Evolutionary conservation across 2,888 invertebrate genomes (phyloP).

Genomic region (Listrodromus nycthemerus): DNA sequence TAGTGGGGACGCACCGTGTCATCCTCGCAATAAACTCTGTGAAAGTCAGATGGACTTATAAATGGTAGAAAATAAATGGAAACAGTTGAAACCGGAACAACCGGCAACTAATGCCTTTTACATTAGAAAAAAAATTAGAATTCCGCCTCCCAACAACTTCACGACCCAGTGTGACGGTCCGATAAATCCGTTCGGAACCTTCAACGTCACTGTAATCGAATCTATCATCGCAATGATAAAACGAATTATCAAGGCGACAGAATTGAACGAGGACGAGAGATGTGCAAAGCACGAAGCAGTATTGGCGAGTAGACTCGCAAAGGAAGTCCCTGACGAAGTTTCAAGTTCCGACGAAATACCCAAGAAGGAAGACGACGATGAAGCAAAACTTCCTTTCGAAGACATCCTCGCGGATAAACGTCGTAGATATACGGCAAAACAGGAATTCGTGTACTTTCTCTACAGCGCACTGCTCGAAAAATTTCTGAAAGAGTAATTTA

Average conservation of each 20-base stretch:
- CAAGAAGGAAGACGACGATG: constrained; percentile 20
- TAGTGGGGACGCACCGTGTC: constrained; percentile 27
- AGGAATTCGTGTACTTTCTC: constrained; percentile 73
- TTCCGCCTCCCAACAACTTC: constrained; percentile 19
- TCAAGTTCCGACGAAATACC: constrained; percentile 23
- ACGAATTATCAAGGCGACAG: constrained; percentile 13
- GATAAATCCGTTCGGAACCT: not conserved
- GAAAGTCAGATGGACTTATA: not conserved
- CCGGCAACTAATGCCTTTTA: not conserved
- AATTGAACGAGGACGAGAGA: constrained; percentile 44
- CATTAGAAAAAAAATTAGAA: not conserved
- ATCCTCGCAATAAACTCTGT: constrained; percentile 14
- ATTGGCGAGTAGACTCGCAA: constrained; percentile 27
- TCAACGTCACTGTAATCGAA: not conserved
- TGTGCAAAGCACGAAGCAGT: constrained; percentile 45
- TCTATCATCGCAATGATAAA: constrained; percentile 19
- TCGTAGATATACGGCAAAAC: constrained; percentile 66
- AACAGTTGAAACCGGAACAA: not conserved
- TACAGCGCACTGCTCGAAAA: constrained; percentile 71
- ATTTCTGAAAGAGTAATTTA: constrained; percentile 70
- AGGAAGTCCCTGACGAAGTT: constrained; percentile 37
- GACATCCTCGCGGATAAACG: constrained; percentile 71
- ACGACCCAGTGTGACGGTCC: constrained; percentile 36
- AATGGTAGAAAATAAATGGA: not conserved
- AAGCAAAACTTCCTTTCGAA: constrained; percentile 51